A percentile compares a stretch with the other conserved stretches of the same genome.
phyloP scores from a whole-genome alignment of 2,113 vertebrate species.

The Pheucticus melanocephalus region DNA sequence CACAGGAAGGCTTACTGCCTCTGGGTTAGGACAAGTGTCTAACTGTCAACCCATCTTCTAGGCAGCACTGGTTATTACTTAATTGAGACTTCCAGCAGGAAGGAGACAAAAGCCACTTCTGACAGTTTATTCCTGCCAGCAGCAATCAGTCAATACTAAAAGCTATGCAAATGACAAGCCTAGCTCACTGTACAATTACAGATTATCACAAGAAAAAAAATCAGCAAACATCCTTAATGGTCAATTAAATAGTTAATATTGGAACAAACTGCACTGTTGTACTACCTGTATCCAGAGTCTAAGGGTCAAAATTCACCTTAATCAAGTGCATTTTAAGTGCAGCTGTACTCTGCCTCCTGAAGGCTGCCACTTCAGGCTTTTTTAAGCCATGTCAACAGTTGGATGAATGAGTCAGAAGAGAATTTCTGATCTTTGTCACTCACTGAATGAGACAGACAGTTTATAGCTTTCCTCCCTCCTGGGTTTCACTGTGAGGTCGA shows the following conservation, averaged over 20 bases:
- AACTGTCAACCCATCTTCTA: neutral
- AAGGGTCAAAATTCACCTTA: slow-evolving; percentile 58
- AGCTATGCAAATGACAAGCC: neutral
- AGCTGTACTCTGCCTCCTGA: neutral
- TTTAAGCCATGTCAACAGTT: slow-evolving; percentile 6
- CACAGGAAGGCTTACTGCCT: neutral
- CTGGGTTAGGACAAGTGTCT: neutral
- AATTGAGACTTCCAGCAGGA: neutral
- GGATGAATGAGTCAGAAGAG: slow-evolving; percentile 43
- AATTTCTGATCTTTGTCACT: slow-evolving; percentile 48
- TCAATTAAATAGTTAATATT: slow-evolving; percentile 32
- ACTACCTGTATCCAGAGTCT: slow-evolving; percentile 41
- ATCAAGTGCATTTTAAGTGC: neutral
- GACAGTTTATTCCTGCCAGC: neutral
- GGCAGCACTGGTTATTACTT: neutral
- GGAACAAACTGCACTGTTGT: neutral
- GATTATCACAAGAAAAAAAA: neutral
- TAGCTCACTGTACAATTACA: neutral
- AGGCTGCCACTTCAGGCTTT: neutral
- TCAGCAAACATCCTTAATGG: neutral
- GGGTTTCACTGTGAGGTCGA: neutral
- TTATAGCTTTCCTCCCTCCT: neutral
- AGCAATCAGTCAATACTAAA: neutral
- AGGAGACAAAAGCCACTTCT: neutral
- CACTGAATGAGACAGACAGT: neutral